Base-by-base conservation (phyloP, 2,113 vertebrate genomes). In the Hassar affinis region DNA sequence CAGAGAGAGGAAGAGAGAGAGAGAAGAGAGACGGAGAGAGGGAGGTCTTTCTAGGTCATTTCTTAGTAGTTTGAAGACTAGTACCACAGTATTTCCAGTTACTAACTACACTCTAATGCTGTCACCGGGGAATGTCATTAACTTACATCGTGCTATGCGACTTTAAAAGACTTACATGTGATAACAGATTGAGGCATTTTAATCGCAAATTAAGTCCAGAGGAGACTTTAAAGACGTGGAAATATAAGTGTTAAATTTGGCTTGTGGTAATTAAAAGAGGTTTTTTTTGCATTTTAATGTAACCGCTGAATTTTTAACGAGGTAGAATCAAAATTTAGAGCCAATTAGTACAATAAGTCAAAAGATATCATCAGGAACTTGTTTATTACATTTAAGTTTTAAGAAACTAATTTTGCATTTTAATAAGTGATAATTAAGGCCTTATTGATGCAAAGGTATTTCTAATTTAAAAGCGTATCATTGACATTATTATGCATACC, bases 21-120 rank as follows among this genome's bases (percentile, higher is more conserved):
- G 66, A 74, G 71, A 74, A 72, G 45, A 54, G 64, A 81, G 62
- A 69, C 33, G 71, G 20, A 81, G 61, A 59, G 5, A 79, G 56
- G 3, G 25, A 14, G 42, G 4, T 47, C 22, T 30, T 79, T 62
- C 42, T 30, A 20, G 38, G 14, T 62, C n/a, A 62, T 79, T 62
- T 45, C 42, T n/a, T 59, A n/a, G 57, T 47, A 62, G 12, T 79
- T 79, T 79, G 6, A 47, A 62, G 56, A 18, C 4, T 45, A 42
- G 12, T 61, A 14, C 61, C 14, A 59, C 77, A 61, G 20, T 22
- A 45, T 42, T 45, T 69, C 33, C 15, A 18, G 20, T 42, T 68
- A 20, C 33, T 25, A 11, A 42, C 35, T 69, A 38, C 20, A 47
- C 42, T 47, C 42, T 71, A 71, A n/a, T 71, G 68, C 38, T 47